These are phyloP conservation scores for Spinus pinus DNA, from an alignment of 2,797 vertebrate genomes.

Conservation along the genomic window DNA sequence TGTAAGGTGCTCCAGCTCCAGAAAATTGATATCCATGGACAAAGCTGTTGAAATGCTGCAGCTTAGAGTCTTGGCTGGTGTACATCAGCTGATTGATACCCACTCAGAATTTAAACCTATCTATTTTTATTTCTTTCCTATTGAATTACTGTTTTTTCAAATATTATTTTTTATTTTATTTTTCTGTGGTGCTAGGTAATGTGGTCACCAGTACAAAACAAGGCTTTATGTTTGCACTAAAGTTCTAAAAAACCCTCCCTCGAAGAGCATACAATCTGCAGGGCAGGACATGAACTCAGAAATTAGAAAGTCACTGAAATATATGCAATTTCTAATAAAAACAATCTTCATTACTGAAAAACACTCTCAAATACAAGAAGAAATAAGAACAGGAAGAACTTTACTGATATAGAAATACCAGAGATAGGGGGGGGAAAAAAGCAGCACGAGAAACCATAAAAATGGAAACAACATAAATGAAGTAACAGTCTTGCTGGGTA, in stretches of 20 bases:
- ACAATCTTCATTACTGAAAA: not conserved
- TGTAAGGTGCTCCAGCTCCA: not conserved
- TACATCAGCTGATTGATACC: not conserved
- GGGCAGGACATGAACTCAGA: not conserved
- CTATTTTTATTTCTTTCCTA: not conserved
- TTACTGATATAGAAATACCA: not conserved
- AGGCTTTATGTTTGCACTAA: not conserved
- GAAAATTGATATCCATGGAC: not conserved
- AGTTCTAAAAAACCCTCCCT: not conserved
- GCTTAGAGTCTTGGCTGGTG: not conserved
- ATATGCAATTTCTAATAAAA: not conserved
- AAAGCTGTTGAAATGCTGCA: not conserved
- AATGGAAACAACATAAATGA: not conserved
- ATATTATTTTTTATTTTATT: no score
- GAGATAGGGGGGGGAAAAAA: fast-evolving
- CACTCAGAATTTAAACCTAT: not conserved
- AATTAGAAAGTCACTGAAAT: not conserved
- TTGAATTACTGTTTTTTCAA: not conserved
- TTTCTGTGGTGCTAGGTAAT: not conserved
- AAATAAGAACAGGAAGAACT: not conserved
- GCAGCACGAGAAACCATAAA: not conserved
- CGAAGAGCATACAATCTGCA: not conserved
- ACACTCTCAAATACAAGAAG: not conserved
- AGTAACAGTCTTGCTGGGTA: not conserved
- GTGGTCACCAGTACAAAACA: not conserved